Base-by-base conservation (phyloP, 2,888 invertebrate genomes). In the Mesorhabditis belari region DNA sequence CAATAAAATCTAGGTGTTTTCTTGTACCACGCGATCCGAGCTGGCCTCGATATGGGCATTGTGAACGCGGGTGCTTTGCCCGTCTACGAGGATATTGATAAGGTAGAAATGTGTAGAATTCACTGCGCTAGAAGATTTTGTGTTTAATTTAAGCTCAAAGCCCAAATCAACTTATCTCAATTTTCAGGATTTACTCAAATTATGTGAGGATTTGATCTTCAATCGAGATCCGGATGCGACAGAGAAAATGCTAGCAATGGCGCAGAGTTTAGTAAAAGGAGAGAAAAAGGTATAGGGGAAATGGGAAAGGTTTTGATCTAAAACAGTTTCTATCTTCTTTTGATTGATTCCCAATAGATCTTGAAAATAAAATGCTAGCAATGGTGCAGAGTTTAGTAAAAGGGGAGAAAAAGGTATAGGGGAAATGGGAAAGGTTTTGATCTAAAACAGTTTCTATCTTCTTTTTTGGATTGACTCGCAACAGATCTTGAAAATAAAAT, bases 21-120 rank as follows among this genome's bases (percentile, higher is more conserved):
- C 76, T 82, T 86, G 3, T 86, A 83, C 76, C 86, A 86, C 78
- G 86, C 86, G 17, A 86, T 86, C 63, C 83, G 84, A 79, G 77
- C 83, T 63, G 86, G 86, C 19, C 81, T 86, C 83, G 85, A 86
- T 75, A 86, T 86, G 86, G 86, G 85, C 24, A 86, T 86, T 61
- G 86, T 86, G 6, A 86, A 86, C 79, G 86, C 86, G 35, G 86
- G 86, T 6, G 81, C 82, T 56, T 77, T 86, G 49, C 86, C 86
- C 1, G 79, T 86, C 19, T 86, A 86, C 76, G 66, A 67, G 19
- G 85, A 86, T 70, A 86, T 86, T 59, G 83, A 84, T 17, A 80
- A 81, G 23, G 77, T 56, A 25, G 19, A 12, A 9, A 25, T 17
- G 24, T 12, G 24, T 24, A 19, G 12, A 51, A 5, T 21, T n/a